phyloP scores from a whole-genome alignment of 2,113 vertebrate genomes.

The Cariama cristata region DNA sequence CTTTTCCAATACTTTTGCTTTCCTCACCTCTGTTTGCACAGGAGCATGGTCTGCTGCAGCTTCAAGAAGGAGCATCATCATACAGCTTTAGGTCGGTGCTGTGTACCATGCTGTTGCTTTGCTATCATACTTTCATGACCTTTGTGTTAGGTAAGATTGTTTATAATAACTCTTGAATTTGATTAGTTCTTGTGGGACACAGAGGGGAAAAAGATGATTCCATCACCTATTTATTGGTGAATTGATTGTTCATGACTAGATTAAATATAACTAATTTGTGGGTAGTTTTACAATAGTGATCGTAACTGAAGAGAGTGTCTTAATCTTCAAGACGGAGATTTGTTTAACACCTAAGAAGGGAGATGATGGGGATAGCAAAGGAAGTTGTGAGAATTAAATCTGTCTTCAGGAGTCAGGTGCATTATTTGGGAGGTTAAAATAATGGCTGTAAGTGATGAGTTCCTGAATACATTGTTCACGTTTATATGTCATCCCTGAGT shows the following conservation, averaged over 20 bases:
- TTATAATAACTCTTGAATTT: conserved; percentile 57
- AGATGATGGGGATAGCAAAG: not conserved
- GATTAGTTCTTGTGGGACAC: conserved; percentile 26
- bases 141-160: conserved; percentile 91
- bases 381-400: not conserved
- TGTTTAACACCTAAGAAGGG: not conserved
- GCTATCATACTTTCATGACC: conserved; percentile 98
- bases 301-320: not conserved
- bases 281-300: not conserved
- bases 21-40: conserved; percentile 63
- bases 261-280: not conserved
- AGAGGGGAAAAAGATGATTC: not conserved
- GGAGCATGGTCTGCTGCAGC: conserved; percentile 93
- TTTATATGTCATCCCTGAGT: not conserved
- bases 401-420: not conserved
- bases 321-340: not conserved
- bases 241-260: not conserved
- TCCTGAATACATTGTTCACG: not conserved
- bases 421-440: not conserved
- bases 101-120: conserved; percentile 95
- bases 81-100: conserved; percentile 93
- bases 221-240: not conserved
- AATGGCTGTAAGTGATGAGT: not conserved
- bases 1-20: not conserved
- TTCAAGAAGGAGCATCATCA: conserved; percentile 88